Evolutionary conservation across 2,888 invertebrate genomes (phyloP).

Genomic region (Thecophora atra): DNA sequence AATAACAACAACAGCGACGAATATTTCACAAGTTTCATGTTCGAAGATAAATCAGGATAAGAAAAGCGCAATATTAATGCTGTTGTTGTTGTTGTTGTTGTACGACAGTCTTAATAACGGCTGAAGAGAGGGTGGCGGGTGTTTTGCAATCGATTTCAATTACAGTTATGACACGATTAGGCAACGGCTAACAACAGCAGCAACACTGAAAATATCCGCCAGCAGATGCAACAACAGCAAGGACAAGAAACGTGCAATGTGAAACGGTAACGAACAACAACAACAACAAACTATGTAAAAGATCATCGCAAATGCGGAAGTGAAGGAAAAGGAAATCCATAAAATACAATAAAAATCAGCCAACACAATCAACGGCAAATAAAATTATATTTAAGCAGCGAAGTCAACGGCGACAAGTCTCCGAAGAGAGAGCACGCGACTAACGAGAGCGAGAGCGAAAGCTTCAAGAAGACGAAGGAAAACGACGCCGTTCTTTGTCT

Average conservation of each 20-base stretch:
- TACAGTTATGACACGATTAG: background rate
- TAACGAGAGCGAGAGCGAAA: too few relatives aligned
- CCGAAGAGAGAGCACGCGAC: too few relatives aligned
- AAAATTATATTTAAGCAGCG: conserved; percentile 19
- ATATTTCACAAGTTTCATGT: too few relatives aligned
- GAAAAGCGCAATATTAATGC: too few relatives aligned
- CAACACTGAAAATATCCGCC: background rate
- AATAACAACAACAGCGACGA: too few relatives aligned
- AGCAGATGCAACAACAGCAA: background rate
- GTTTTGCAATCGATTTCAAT: background rate
- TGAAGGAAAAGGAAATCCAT: conserved; percentile 14
- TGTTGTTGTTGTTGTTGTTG: too few relatives aligned
- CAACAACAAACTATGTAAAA: background rate
- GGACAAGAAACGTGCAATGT: background rate
- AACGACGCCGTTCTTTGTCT: too few relatives aligned
- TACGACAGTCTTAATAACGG: too few relatives aligned
- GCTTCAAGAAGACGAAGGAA: too few relatives aligned
- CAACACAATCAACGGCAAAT: conserved; percentile 36
- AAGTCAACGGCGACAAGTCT: too few relatives aligned
- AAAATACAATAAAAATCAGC: conserved; percentile 28
- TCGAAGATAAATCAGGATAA: too few relatives aligned
- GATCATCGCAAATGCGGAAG: background rate
- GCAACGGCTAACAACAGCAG: background rate
- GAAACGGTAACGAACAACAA: background rate
- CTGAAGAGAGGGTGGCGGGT: background rate